A percentile compares a stretch with the other conserved stretches of the same genome.
These are phyloP conservation scores for Labeo calbasu DNA, from an alignment of 2,797 vertebrate species.

Conservation along the genomic window DNA sequence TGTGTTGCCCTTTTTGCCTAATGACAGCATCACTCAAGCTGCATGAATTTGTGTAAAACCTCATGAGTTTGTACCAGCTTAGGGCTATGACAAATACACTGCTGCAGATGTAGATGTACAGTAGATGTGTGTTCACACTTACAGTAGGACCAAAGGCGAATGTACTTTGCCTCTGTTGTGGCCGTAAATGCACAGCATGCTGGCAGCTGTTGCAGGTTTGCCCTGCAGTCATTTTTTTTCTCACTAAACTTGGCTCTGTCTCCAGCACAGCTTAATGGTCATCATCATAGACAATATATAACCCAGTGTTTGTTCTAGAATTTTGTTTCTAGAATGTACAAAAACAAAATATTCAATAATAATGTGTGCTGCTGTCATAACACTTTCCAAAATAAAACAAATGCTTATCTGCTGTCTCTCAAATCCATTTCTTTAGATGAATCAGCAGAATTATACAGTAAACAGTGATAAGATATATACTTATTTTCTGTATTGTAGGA, in stretches of 20 bases:
- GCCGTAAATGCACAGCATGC: conserved; percentile 27
- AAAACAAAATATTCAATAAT: background rate
- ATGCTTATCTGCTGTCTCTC: conserved; percentile 4
- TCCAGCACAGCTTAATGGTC: background rate
- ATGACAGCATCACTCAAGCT: background rate
- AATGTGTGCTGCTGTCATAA: conserved; percentile 6
- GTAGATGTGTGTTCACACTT: background rate
- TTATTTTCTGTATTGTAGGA: conserved; percentile 1
- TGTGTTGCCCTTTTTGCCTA: background rate
- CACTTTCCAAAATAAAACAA: background rate
- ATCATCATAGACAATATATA: background rate
- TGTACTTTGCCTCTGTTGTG: conserved; percentile 21
- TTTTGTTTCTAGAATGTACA: background rate
- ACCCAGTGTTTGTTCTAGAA: background rate
- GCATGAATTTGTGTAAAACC: background rate
- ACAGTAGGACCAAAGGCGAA: background rate
- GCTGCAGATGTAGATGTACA: background rate
- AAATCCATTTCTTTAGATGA: background rate
- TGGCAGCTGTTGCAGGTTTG: background rate
- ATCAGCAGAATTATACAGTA: background rate
- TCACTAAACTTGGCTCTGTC: conserved; percentile 5
- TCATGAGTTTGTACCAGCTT: background rate
- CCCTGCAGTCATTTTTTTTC: background rate
- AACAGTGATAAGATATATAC: background rate
- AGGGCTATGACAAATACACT: background rate